phyloP scores from a whole-genome alignment of 2,113 vertebrate species.

The Nothobranchius furzeri region DNA sequence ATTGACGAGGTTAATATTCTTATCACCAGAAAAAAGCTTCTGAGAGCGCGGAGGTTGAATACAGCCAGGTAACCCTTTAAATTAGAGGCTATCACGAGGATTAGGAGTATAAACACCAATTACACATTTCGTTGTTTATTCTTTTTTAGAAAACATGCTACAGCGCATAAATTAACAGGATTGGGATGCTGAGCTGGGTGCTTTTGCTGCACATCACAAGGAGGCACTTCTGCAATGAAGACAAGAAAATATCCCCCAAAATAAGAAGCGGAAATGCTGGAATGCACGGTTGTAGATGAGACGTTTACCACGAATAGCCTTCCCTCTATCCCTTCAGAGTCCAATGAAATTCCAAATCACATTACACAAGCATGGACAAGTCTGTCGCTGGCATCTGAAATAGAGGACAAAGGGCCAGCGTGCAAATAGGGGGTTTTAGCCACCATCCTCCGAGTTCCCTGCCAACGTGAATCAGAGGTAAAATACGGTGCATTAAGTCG shows the following conservation, averaged over 20 bases:
- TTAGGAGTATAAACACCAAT: constrained; percentile 75
- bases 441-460: constrained; percentile 65
- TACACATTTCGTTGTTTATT: constrained; percentile 77
- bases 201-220: constrained; percentile 23
- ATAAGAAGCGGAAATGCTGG: constrained; percentile 46
- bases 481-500: constrained; percentile 70
- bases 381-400: constrained; percentile 69
- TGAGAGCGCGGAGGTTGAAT: constrained; percentile 76
- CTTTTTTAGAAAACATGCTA: constrained; percentile 54
- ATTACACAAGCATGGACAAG: constrained; percentile 55
- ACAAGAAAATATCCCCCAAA: constrained; percentile 44
- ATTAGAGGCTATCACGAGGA: constrained; percentile 76
- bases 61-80: constrained; percentile 71
- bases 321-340: constrained; percentile 50
- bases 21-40: constrained; percentile 67
- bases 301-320: constrained; percentile 64
- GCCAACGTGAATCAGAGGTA: constrained; percentile 74
- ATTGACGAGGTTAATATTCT: constrained; percentile 83
- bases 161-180: constrained; percentile 48
- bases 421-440: constrained; percentile 65
- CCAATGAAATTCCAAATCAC: constrained; percentile 55
- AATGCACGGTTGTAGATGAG: constrained; percentile 59
- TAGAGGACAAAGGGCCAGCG: constrained; percentile 68
- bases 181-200: constrained; percentile 10
- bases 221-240: constrained; percentile 31